phyloP scores from a whole-genome alignment of 2,797 vertebrate species.

The Helostoma temminkii region DNA sequence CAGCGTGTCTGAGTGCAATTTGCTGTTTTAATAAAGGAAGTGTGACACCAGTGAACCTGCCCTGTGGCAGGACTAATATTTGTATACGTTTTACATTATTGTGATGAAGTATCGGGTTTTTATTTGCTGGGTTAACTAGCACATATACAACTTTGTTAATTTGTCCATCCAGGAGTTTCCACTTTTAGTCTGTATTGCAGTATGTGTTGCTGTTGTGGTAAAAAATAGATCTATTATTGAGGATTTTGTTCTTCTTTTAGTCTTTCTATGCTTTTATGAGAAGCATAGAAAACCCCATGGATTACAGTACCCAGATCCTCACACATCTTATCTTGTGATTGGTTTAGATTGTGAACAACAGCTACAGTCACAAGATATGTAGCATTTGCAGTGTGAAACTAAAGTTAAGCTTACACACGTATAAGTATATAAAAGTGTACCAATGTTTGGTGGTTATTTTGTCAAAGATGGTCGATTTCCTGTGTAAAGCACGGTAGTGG shows the following conservation, averaged over 20 bases:
- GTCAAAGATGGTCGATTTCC: too few species aligned
- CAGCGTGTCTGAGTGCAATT: neutral
- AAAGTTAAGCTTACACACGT: neutral
- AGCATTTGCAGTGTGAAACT: neutral
- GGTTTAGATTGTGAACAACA: neutral
- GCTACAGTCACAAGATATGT: neutral
- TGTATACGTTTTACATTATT: too few species aligned
- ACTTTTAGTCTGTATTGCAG: neutral
- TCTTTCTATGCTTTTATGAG: neutral
- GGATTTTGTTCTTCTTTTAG: neutral
- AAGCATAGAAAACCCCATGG: neutral
- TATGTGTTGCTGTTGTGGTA: too few species aligned
- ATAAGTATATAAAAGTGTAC: neutral
- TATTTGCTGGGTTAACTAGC: too few species aligned
- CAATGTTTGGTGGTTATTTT: neutral
- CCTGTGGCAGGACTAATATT: too few species aligned
- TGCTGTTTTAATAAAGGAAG: neutral
- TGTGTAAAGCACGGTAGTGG: neutral
- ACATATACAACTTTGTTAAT: neutral
- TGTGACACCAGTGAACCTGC: neutral
- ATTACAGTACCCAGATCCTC: too few species aligned
- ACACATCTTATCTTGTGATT: neutral
- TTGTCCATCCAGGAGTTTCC: fast-evolving
- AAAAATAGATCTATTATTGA: neutral
- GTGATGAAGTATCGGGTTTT: too few species aligned